Evolutionary conservation across 2,797 vertebrate genomes (phyloP), one percentile per base, ranked within the genome.

Genomic region (Girardinus metallicus): DNA sequence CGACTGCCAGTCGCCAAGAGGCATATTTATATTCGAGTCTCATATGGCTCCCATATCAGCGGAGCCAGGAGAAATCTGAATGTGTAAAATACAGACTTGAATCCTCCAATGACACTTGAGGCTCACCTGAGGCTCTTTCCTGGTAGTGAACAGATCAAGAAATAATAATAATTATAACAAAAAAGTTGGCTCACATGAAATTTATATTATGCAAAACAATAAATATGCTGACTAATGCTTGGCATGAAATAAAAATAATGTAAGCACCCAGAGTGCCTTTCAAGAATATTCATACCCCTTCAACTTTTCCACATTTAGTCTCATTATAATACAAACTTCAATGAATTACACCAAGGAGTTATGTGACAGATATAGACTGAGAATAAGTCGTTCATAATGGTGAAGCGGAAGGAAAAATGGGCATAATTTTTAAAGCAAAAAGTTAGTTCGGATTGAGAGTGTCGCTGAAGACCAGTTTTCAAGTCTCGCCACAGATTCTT

Each of bases 31-130:
- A 86, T 82, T 44, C 36, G 81, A 70, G 77, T 80, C 75, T 84
- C 83, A 90, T 86, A 88, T 86, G 86, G 89, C 73, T 80, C 81
- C 87, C 89, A 88, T 84, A 86, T 74, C 53, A 68, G 78, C 43
- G 51, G 76, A 82, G 75, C 86, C 53, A 29, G 71, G 23, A 74
- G 39, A 78, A 82, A 26, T 83, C 57, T 73, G 80, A 77, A 80
- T 80, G 79, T 78, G 73, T 34, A 74, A 71, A 60, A 78, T 12
- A 76, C 70, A 74, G 55, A 76, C 55, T 49, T 73, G 72, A 31
- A 39, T 29, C 53, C 60, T 70, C 62, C 10, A 31, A 55, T 49
- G 21, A 55, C 44, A 41, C 46, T 29, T 0, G 8, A 49, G 18
- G 21, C 16, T 46, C 18, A 66, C 29, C 10, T 34, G 0, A 46